A percentile compares a stretch with the other conserved stretches of the same genome.
phyloP scores from a whole-genome alignment of 2,888 invertebrate genomes.

The Strigamia crassipes region DNA sequence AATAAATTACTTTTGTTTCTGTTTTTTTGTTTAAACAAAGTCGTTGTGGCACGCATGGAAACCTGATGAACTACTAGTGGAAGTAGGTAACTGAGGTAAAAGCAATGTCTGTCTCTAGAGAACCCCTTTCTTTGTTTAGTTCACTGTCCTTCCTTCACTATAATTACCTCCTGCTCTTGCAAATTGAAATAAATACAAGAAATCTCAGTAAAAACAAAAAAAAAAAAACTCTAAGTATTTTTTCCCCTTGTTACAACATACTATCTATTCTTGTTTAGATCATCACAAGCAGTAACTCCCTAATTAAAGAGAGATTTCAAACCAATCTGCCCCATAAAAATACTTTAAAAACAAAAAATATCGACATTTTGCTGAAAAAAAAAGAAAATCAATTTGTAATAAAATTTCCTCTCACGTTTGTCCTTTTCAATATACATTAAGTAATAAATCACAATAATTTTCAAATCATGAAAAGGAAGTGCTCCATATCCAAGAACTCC shows the following conservation, averaged over 20 bases:
- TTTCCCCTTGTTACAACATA: neutral
- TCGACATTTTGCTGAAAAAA: neutral
- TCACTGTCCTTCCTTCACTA: constrained; percentile 23
- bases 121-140: neutral
- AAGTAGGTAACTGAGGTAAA: neutral
- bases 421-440: neutral
- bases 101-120: neutral
- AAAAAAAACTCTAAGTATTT: neutral
- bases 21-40: neutral
- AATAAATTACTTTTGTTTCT: constrained; percentile 24
- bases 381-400: constrained; percentile 30
- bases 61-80: constrained; percentile 22
- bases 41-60: neutral
- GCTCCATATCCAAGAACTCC: neutral
- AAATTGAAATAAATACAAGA: constrained; percentile 40
- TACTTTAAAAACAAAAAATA: neutral
- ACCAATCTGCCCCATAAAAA: neutral
- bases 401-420: neutral
- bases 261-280: neutral
- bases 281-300: neutral
- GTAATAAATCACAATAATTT: constrained; percentile 30
- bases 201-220: neutral
- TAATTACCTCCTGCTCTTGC: neutral
- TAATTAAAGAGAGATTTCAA: neutral
- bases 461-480: constrained; percentile 6